phyloP scores from a whole-genome alignment of 53 echinoderm and acorn worm genomes.

The Arbacia lixula region DNA sequence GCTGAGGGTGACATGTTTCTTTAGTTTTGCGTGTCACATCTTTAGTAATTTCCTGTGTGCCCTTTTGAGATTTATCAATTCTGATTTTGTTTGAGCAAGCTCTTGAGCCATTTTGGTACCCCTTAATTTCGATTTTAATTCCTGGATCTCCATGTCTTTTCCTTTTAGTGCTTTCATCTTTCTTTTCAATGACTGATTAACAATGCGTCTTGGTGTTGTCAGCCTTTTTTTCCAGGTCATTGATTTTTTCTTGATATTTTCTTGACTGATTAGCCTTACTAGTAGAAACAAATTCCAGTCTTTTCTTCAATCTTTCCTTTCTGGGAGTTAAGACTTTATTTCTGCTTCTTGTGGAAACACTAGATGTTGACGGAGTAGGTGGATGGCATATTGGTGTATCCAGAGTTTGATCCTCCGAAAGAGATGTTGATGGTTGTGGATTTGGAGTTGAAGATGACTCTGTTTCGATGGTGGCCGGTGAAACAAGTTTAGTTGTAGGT shows the following conservation, averaged over 20 bases:
- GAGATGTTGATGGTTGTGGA: constrained; percentile 16
- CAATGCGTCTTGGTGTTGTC: constrained; percentile 49
- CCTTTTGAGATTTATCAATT: constrained; percentile 23
- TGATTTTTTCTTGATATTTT: constrained; percentile 23
- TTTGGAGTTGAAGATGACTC: not conserved
- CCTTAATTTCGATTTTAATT: constrained; percentile 38
- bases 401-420: not conserved
- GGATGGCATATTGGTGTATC: not conserved
- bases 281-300: constrained; percentile 37
- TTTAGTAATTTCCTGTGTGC: constrained; percentile 16
- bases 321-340: constrained; percentile 49
- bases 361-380: constrained; percentile 22
- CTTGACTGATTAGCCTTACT: not conserved
- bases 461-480: not conserved
- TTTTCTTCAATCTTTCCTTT: constrained; percentile 34
- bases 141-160: constrained; percentile 34
- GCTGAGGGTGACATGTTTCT: constrained; percentile 4
- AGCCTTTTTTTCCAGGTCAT: constrained; percentile 19
- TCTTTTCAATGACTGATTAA: constrained; percentile 67
- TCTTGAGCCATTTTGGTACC: constrained; percentile 36
- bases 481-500: not conserved
- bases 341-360: constrained; percentile 46
- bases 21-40: not conserved
- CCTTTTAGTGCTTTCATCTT: constrained; percentile 23
- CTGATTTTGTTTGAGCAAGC: constrained; percentile 32